Conservation (phyloP, 2,797 vertebrate genomes). For the Chiloscyllium punctatum region DNA sequence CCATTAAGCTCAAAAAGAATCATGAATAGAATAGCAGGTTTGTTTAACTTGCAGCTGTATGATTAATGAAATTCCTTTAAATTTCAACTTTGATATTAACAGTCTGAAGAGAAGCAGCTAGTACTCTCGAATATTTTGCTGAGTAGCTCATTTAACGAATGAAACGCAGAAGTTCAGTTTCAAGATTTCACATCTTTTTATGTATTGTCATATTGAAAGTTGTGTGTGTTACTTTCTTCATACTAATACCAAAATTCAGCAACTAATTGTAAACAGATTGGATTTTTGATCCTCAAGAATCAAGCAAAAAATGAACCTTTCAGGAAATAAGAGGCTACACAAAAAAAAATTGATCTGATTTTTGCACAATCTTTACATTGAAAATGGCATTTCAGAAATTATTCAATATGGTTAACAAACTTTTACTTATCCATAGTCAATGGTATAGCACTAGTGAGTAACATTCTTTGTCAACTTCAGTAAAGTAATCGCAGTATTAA, state of each 20-base stretch:
- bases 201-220: not conserved
- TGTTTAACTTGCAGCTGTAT: constrained; percentile 33
- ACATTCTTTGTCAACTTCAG: not conserved
- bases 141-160: not conserved
- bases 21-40: not conserved
- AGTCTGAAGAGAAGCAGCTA: not conserved
- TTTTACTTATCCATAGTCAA: not conserved
- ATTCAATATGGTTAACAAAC: not conserved
- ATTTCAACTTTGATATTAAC: constrained; percentile 30
- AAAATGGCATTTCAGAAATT: not conserved
- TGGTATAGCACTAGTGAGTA: not conserved
- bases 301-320: not conserved
- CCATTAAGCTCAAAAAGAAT: constrained; percentile 36
- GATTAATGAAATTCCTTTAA: constrained; percentile 7
- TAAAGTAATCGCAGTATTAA: not conserved
- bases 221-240: not conserved
- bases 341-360: not conserved
- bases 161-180: not conserved
- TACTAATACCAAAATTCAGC: not conserved
- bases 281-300: not conserved
- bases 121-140: not conserved
- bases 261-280: not conserved
- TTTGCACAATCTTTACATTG: not conserved
- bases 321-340: not conserved
- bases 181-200: not conserved